Evolutionary conservation across 2,888 invertebrate genomes (phyloP).

Genomic region (Zootermopsis nevadensis): DNA sequence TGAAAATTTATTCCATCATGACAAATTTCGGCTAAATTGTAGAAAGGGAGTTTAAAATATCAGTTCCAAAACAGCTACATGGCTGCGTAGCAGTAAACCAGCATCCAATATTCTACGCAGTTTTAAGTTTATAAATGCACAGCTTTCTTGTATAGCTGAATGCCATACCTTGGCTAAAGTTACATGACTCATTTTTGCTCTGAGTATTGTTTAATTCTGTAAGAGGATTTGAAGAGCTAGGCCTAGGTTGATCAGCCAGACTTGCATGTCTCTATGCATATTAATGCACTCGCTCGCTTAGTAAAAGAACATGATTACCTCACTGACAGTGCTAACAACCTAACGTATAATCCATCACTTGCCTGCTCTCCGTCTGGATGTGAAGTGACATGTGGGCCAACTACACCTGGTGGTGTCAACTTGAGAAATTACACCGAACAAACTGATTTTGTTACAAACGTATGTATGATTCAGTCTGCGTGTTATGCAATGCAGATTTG

Average conservation of each 20-base stretch:
- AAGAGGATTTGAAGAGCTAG: not conserved
- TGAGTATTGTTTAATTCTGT: not conserved
- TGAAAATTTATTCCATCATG: too few relatives aligned
- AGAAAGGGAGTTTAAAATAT: too few relatives aligned
- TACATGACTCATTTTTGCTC: not conserved
- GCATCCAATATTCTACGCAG: too few relatives aligned
- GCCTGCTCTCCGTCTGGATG: not conserved
- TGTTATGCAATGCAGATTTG: not conserved
- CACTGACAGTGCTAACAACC: not conserved
- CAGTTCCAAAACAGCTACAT: too few relatives aligned
- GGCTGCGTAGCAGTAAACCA: too few relatives aligned
- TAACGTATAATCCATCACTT: not conserved
- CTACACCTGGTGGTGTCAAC: conserved; percentile 8
- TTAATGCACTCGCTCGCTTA: conserved; percentile 25
- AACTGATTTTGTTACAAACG: not conserved
- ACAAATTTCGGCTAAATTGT: too few relatives aligned
- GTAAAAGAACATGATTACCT: conserved; percentile 30
- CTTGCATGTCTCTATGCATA: conserved; percentile 26
- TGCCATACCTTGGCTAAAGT: too few relatives aligned
- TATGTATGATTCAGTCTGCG: not conserved
- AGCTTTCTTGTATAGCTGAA: too few relatives aligned
- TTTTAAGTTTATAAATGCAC: too few relatives aligned
- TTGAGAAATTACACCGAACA: not conserved
- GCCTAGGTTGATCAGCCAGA: not conserved
- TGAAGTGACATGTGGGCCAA: not conserved